These are phyloP conservation scores for Coleophora deauratella DNA, from an alignment of 2,888 invertebrate species.

Conservation along the genomic window DNA sequence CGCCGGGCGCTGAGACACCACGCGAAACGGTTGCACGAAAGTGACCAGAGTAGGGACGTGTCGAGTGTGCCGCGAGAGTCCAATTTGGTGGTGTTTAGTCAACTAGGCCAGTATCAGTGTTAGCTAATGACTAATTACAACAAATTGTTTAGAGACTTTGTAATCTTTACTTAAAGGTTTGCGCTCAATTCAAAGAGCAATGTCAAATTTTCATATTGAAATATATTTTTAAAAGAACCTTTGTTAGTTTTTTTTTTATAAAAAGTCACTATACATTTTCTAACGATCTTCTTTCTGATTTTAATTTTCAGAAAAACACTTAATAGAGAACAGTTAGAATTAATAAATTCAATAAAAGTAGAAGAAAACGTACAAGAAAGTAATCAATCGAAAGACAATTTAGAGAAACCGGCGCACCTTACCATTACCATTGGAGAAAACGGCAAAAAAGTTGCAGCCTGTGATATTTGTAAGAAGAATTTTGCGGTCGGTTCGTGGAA, in stretches of 20 bases:
- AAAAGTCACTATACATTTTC: not conserved
- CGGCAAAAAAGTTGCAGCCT: constrained; percentile 15
- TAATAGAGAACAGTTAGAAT: not conserved
- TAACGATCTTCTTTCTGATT: constrained; percentile 10
- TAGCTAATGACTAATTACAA: not conserved
- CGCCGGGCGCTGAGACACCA: constrained; percentile 67
- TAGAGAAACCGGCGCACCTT: not conserved
- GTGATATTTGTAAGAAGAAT: too few species aligned
- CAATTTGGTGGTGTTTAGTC: constrained; percentile 4
- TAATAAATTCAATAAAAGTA: not conserved
- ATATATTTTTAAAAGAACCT: not conserved
- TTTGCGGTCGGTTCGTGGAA: constrained; percentile 40
- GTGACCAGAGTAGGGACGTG: constrained; percentile 6
- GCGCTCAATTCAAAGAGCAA: too few species aligned
- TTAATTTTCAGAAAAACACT: constrained; percentile 8
- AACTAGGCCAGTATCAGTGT: constrained; percentile 14
- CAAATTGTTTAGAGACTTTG: not conserved
- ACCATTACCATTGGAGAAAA: constrained; percentile 13
- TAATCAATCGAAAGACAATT: not conserved
- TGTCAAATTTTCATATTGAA: not conserved
- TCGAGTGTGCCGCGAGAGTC: not conserved
- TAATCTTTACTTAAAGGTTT: too few species aligned
- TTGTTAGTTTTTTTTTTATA: too few species aligned
- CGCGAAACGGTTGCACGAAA: constrained; percentile 57
- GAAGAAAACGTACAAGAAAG: too few species aligned